Base-by-base conservation (phyloP, 2,888 invertebrate genomes). In the Notodonta dromedarius region DNA sequence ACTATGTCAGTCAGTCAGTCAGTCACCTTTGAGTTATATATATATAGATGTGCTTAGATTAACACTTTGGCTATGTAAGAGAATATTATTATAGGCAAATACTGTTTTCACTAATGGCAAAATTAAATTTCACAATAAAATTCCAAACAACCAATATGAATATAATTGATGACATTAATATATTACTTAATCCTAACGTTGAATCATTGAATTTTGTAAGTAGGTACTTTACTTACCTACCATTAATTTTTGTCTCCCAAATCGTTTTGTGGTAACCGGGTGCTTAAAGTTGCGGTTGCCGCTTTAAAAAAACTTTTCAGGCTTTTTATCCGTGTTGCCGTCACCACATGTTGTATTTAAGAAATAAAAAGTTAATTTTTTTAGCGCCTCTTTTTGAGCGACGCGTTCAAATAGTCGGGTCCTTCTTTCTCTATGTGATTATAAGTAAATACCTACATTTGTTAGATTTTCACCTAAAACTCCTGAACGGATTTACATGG, bases 361-460 rank as follows among this genome's bases (percentile, higher is more conserved):
- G 59, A 69, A 63, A 70, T 69, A 66, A 78, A 67, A 72, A 71
- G 74, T 74, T 73, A 70, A n/a, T n/a, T 74, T 71, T 71, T 73
- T 76, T 73, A 52, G 58, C 62, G 55, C 63, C 68, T 67, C 77
- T 81, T 80, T 80, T 74, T 71, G 69, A 72, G 69, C 70, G 77
- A 80, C 80, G 73, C 65, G 63, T 61, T 44, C 6, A 35, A 5
- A 7, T 7, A 7, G 35, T 35, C 35, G 7, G 35, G 35, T 35
- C 35, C 60, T 50, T 57, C 66, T 60, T 61, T 58, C 1, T 24
- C 24, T 24, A 24, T 24, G 24, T 24, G 24, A 2, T 2, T 64
- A 63, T 63, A 63, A 67, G 64, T 65, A n/a, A n/a, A n/a, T n/a
- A n/a, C n/a, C n/a, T n/a, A 42, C 32, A 62, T 52, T 60, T 57